A percentile compares a stretch with the other conserved stretches of the same genome.
Conservation (phyloP, 1,140 invertebrate species). For the Drosophila triauraria region DNA sequence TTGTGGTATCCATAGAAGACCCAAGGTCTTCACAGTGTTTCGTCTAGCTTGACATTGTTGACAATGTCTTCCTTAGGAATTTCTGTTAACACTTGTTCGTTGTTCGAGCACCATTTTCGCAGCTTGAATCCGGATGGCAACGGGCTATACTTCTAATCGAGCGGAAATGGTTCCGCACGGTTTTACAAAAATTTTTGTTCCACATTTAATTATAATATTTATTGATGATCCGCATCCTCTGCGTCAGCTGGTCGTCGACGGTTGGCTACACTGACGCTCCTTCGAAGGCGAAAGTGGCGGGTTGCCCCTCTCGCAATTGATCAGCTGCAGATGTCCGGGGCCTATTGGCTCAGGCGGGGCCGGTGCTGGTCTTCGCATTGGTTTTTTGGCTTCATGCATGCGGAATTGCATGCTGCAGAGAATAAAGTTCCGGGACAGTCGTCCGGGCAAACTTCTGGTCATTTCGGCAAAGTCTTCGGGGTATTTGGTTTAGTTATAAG, state of each 20-base stretch:
- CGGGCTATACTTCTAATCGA: too few relatives aligned
- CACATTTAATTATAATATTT: neutral
- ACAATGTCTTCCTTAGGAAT: too few relatives aligned
- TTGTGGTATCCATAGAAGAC: too few relatives aligned
- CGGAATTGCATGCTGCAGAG: neutral
- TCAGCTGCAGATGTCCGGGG: slow-evolving; percentile 18
- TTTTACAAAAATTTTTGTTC: neutral
- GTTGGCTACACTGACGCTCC: slow-evolving; percentile 10
- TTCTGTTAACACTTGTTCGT: too few relatives aligned
- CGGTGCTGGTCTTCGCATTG: slow-evolving; percentile 12
- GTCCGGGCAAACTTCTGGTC: slow-evolving; percentile 3
- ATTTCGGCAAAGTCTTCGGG: neutral
- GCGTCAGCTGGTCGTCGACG: slow-evolving; percentile 24
- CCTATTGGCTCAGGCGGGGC: slow-evolving; percentile 18
- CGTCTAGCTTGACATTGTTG: too few relatives aligned
- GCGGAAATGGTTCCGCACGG: neutral
- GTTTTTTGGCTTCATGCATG: neutral
- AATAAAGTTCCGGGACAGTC: slow-evolving; percentile 7
- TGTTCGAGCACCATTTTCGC: too few relatives aligned
- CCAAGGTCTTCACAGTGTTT: too few relatives aligned
- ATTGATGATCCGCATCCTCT: neutral
- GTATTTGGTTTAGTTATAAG: neutral
- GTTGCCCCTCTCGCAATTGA: neutral
- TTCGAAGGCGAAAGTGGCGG: slow-evolving; percentile 12
- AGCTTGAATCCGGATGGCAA: too few relatives aligned